Conservation (phyloP, 2,888 invertebrate genomes). For the Tetranychus truncatus region DNA sequence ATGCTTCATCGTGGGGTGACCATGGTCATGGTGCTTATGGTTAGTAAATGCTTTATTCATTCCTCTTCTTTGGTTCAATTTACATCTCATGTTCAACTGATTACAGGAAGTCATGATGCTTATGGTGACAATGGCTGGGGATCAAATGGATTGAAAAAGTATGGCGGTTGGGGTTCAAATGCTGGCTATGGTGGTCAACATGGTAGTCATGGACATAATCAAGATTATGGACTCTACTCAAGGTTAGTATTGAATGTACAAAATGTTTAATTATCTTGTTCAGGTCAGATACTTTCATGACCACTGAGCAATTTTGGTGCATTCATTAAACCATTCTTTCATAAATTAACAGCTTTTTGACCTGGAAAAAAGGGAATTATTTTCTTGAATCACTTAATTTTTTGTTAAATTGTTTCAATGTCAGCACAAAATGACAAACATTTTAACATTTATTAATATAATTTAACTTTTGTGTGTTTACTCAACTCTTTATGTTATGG, state of each 20-base stretch:
- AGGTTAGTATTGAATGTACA: not conserved
- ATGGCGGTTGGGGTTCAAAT: conserved; percentile 13
- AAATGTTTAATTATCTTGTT: not conserved
- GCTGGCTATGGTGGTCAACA: not conserved
- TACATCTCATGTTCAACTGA: no score
- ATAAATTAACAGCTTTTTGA: not conserved
- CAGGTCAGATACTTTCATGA: not conserved
- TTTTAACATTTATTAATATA: not conserved
- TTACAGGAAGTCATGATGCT: conserved; percentile 14
- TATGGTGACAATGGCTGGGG: conserved; percentile 20
- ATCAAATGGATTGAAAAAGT: conserved; percentile 13
- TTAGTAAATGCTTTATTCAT: not conserved
- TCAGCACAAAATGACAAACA: no score
- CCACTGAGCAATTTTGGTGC: no score
- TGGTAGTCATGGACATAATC: conserved; percentile 17
- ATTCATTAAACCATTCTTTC: not conserved
- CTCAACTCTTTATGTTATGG: not conserved
- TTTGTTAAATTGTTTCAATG: no score
- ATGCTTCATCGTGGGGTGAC: not conserved
- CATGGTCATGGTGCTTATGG: conserved; percentile 7
- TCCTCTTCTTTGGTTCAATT: not conserved
- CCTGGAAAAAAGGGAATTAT: not conserved
- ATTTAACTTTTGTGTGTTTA: not conserved
- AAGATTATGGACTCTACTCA: conserved; percentile 15
- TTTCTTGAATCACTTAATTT: no score